Conservation (phyloP, 92 coral and sea anemone genomes). For the Palythoa heliodiscus region DNA sequence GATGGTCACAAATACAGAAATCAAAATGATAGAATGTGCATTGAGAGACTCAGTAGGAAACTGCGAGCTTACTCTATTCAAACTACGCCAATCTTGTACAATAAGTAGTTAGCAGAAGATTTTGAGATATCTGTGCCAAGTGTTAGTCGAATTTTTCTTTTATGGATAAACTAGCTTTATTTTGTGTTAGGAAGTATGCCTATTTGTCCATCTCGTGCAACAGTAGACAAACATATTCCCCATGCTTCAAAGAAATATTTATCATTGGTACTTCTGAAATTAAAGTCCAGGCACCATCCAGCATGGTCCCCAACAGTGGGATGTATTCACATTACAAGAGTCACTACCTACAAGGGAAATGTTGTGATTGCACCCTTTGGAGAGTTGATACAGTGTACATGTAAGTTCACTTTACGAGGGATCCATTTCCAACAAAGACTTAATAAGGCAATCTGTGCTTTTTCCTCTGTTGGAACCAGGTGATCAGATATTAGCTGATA, state of each 20-base stretch:
- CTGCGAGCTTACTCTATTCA: neutral
- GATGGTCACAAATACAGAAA: neutral
- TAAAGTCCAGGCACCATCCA: constrained; percentile 46
- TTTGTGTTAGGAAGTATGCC: neutral
- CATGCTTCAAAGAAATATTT: constrained; percentile 28
- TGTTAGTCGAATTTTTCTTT: neutral
- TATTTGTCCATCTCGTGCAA: neutral
- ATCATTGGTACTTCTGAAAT: constrained; percentile 48
- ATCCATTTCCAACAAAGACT: constrained; percentile 13
- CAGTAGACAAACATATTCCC: too few species aligned
- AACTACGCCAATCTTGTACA: neutral
- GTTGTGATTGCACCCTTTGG: constrained; percentile 19
- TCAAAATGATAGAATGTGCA: neutral
- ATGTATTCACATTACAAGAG: constrained; percentile 20
- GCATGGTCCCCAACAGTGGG: constrained; percentile 38
- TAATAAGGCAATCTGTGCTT: neutral
- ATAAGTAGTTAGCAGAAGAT: constrained; percentile 13
- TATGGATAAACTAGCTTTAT: neutral
- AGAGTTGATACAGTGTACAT: too few species aligned
- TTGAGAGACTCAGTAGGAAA: neutral
- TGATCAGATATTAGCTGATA: neutral
- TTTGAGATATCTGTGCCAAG: neutral
- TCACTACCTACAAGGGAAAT: constrained; percentile 14
- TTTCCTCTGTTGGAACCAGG: neutral
- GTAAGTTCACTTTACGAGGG: neutral